phyloP scores from a whole-genome alignment of 2,113 vertebrate species.

The Tachuris rubrigastra region DNA sequence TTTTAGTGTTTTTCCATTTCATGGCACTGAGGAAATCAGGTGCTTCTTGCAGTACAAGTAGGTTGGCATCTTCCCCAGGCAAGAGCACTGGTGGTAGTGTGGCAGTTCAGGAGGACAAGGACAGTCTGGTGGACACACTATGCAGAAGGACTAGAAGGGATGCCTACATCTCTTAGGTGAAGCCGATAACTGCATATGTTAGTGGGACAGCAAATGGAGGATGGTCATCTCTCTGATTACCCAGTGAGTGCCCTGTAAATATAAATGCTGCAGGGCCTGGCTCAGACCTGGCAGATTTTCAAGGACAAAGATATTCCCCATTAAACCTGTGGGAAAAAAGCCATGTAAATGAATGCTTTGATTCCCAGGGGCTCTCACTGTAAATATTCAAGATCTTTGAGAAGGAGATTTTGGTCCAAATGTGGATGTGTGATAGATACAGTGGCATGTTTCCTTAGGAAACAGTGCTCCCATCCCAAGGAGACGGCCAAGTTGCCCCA shows the following conservation, averaged over 20 bases:
- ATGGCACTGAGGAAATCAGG: not conserved
- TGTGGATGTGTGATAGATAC: constrained; percentile 34
- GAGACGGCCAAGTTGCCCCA: not conserved
- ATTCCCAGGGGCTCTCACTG: not conserved
- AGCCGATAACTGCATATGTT: not conserved
- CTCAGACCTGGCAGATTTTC: constrained; percentile 37
- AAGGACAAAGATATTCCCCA: constrained; percentile 27
- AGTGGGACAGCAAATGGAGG: not conserved
- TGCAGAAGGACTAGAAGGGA: not conserved
- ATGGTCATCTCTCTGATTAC: not conserved
- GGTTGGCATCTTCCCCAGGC: not conserved
- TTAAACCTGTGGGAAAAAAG: constrained; percentile 52
- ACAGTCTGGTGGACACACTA: not conserved
- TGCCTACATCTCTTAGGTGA: not conserved
- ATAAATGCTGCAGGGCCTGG: not conserved
- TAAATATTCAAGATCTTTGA: constrained; percentile 19
- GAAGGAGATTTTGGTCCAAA: not conserved
- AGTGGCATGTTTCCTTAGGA: not conserved
- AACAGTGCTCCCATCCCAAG: not conserved
- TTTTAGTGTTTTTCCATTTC: not conserved
- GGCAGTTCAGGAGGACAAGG: not conserved
- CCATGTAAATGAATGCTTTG: constrained; percentile 6
- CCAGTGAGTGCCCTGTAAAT: not conserved
- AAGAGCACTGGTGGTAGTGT: not conserved
- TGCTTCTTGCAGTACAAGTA: not conserved